Conservation (phyloP, 2,888 invertebrate genomes). For the Platerodrilus igneus region DNA sequence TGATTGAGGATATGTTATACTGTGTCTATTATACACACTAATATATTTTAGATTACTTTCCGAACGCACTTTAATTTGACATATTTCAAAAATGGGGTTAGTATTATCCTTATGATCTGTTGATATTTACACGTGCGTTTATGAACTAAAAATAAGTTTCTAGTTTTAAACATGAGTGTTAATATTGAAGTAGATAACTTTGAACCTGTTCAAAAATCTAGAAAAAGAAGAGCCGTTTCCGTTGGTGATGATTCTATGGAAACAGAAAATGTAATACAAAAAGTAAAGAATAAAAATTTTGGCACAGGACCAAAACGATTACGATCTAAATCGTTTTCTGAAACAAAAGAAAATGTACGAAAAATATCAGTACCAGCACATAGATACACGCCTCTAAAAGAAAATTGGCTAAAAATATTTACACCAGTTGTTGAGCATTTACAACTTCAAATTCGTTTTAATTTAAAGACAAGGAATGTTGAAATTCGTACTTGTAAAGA, state of each 20-base stretch:
- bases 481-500: slow-evolving; percentile 71
- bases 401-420: slow-evolving; percentile 96
- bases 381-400: slow-evolving; percentile 89
- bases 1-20: no score
- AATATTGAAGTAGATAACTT: slow-evolving; percentile 55
- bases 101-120: no score
- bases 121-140: no score
- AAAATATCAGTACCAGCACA: slow-evolving; percentile 90
- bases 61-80: no score
- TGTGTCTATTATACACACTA: no score
- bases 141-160: no score
- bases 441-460: slow-evolving; percentile 89
- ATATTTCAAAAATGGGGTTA: no score
- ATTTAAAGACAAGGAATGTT: slow-evolving; percentile 84
- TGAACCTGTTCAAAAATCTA: slow-evolving; percentile 51
- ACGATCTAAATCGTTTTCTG: slow-evolving; percentile 42
- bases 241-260: slow-evolving; percentile 59
- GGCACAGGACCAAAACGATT: slow-evolving; percentile 32
- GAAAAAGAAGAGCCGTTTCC: slow-evolving; percentile 51
- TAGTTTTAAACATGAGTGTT: slow-evolving; percentile 17
- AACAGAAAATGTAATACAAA: slow-evolving; percentile 59
- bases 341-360: slow-evolving; percentile 58
- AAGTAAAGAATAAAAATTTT: slow-evolving; percentile 18
- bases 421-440: slow-evolving; percentile 94
- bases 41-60: no score